phyloP scores from a whole-genome alignment of 2,113 vertebrate genomes.

The Cinclus mexicanus region DNA sequence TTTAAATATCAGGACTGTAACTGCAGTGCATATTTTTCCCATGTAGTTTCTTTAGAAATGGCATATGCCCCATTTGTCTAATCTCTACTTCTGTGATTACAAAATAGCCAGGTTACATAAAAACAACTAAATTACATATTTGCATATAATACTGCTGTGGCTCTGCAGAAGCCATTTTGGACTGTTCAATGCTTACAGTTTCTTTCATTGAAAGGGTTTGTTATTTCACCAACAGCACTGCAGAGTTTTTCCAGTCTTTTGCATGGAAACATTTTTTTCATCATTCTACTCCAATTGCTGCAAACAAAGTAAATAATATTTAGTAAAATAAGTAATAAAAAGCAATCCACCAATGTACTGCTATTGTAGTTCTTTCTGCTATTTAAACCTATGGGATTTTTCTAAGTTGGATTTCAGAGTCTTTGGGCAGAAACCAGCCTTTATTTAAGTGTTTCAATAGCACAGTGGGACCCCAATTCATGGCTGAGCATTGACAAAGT shows the following conservation, averaged over 20 bases:
- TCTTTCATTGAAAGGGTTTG: constrained; percentile 10
- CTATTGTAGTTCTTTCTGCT: neutral
- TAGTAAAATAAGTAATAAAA: constrained; percentile 42
- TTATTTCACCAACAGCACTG: constrained; percentile 43
- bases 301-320: constrained; percentile 44
- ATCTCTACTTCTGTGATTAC: constrained; percentile 30
- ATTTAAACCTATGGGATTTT: constrained; percentile 26
- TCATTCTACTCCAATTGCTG: neutral
- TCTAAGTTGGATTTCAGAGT: constrained; percentile 23
- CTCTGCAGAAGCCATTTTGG: constrained; percentile 58
- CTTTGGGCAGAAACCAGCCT: constrained; percentile 48
- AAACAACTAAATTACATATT: constrained; percentile 58
- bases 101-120: constrained; percentile 58
- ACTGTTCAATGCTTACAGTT: neutral
- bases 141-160: constrained; percentile 56
- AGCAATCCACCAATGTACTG: neutral
- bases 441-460: constrained; percentile 57
- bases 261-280: constrained; percentile 18
- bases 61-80: constrained; percentile 15
- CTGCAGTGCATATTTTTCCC: neutral
- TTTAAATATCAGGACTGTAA: neutral
- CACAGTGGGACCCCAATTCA: constrained; percentile 46
- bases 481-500: constrained; percentile 35
- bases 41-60: constrained; percentile 30
- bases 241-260: constrained; percentile 8